phyloP scores from a whole-genome alignment of 2,113 vertebrate genomes.

The Pongo pygmaeus region DNA sequence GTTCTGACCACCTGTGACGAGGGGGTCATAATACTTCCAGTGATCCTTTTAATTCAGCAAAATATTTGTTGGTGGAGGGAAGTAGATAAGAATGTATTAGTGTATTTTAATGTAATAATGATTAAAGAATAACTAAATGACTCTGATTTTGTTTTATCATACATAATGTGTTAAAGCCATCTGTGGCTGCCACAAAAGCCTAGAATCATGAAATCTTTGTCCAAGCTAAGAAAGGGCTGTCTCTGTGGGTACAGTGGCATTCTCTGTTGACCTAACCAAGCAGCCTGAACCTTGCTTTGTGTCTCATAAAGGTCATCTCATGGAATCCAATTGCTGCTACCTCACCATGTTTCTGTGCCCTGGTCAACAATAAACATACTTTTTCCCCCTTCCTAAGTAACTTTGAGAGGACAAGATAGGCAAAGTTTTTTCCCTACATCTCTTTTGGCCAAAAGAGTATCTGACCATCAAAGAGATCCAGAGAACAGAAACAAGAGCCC shows the following conservation, averaged over 20 bases:
- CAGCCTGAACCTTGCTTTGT: constrained; percentile 10
- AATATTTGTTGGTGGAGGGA: constrained; percentile 51
- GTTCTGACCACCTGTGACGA: background rate
- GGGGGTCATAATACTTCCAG: background rate
- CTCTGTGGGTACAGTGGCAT: background rate
- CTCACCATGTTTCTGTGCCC: constrained; percentile 51
- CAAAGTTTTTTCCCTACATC: background rate
- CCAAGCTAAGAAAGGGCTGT: constrained; percentile 41
- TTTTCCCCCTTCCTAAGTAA: background rate
- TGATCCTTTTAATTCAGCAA: constrained; percentile 41
- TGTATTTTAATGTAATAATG: constrained; percentile 20
- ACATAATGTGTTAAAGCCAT: background rate
- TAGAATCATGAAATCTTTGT: background rate
- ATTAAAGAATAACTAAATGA: constrained; percentile 57
- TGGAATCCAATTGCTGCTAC: constrained; percentile 52
- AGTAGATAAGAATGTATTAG: constrained; percentile 59
- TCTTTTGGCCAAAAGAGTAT: background rate
- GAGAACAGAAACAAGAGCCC: background rate
- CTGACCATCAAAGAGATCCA: background rate
- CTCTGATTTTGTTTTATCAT: constrained; percentile 17
- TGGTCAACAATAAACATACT: background rate
- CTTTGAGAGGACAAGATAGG: background rate
- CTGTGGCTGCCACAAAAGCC: background rate
- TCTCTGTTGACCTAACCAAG: background rate
- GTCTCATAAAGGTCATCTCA: background rate